Evolutionary conservation across 2,113 vertebrate genomes (phyloP).

Genomic region (Pelecanoides urinatrix): DNA sequence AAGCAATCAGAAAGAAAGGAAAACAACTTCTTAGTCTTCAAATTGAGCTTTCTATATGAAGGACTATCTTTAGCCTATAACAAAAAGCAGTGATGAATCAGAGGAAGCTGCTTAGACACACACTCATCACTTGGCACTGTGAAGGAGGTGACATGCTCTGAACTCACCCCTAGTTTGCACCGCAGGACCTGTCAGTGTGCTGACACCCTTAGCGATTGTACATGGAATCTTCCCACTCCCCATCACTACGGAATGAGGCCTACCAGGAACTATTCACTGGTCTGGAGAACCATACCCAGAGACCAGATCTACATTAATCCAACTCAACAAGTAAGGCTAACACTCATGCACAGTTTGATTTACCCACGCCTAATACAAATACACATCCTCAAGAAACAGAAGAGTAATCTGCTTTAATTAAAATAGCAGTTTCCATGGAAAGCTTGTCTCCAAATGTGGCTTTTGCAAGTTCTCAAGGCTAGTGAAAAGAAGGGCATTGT

Average conservation of each 20-base stretch:
- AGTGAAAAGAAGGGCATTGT: background rate
- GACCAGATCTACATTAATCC: background rate
- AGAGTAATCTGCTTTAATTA: background rate
- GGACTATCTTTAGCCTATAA: background rate
- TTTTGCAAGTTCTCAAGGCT: background rate
- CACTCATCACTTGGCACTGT: background rate
- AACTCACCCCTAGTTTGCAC: background rate
- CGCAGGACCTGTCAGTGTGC: background rate
- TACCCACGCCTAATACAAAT: background rate
- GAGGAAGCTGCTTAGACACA: slow-evolving; percentile 29
- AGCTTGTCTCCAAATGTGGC: background rate
- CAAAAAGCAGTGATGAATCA: background rate
- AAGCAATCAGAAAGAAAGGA: background rate
- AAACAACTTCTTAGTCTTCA: background rate
- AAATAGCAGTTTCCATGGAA: background rate
- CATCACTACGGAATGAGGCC: background rate
- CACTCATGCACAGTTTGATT: background rate
- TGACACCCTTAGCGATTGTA: background rate
- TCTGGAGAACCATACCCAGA: rapidly evolving
- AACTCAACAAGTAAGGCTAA: background rate
- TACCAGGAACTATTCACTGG: background rate
- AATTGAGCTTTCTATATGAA: background rate
- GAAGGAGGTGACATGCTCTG: background rate
- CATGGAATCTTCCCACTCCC: background rate
- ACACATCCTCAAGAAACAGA: background rate